Base-by-base conservation (phyloP, 2,888 invertebrate genomes). In the Euzetes globulus region DNA sequence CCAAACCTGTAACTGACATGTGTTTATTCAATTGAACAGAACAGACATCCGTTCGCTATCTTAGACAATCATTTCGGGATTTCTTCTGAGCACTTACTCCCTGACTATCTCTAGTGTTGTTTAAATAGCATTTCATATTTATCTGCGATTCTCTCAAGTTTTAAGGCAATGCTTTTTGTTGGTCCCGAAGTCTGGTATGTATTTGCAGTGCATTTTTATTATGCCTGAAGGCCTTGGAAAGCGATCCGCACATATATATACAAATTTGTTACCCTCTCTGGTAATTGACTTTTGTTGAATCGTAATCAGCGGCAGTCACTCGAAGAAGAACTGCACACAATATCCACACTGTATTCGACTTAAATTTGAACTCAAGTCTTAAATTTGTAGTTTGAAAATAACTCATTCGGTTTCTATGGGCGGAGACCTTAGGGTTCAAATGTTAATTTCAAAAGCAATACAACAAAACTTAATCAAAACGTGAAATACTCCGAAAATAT, bases 211-310 rank as follows among this genome's bases (percentile, higher is more conserved):
- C 33, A 63, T 33, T 63, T 63, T 63, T 63, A 63, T 33, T 33
- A 29, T 33, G 63, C 63, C 63, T 63, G 29, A 63, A 63, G 63
- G 63, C 33, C 27, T 33, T 33, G 33, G 63, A 63, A 63, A 63
- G 33, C 63, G 63, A 63, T 63, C 63, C 63, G 17, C 29, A 63
- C 37, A 63, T 63, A 33, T 52, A 52, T 63, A 63, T 37, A 63
- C 63, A 63, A 63, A 63, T 63, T 63, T 63, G 63, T 63, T 63
- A 63, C 63, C 63, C 63, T 15, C 63, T 55, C 55, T 55, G 37
- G 63, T 63, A 63, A 63, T 63, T 63, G 63, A 63, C 63, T 63
- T 63, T 63, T 63, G 63, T 63, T 63, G 33, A 33, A 63, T 63
- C 63, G 63, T 33, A 63, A 63, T 63, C 15, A 63, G n/a, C 33